These are phyloP conservation scores for Pelecanus crispus DNA, from an alignment of 2,113 vertebrate species.

Conservation along the genomic window DNA sequence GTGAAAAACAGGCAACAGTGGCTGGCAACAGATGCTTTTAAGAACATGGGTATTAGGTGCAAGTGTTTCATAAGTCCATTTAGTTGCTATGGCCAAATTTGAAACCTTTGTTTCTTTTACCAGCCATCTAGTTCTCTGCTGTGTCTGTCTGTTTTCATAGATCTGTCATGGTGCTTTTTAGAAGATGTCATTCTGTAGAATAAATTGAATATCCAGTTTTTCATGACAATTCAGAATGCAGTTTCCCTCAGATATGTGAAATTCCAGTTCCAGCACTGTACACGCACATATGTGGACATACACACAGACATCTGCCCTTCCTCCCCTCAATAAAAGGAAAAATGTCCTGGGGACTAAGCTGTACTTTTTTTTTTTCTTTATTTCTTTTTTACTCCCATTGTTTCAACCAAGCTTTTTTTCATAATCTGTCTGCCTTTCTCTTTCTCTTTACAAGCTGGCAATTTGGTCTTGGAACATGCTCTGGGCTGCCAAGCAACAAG, in stretches of 20 bases:
- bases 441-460: constrained; percentile 11
- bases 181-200: not conserved
- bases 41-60: not conserved
- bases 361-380: not conserved
- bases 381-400: not conserved
- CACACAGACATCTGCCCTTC: not conserved
- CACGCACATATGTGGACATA: not conserved
- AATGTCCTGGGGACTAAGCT: not conserved
- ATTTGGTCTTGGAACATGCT: not conserved
- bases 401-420: not conserved
- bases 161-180: not conserved
- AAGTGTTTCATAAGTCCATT: not conserved
- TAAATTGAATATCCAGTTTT: not conserved
- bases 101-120: not conserved
- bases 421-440: not conserved
- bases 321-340: not conserved
- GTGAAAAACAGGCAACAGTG: not conserved
- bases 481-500: constrained; percentile 23
- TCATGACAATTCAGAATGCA: not conserved
- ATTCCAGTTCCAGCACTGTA: not conserved
- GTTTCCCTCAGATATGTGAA: not conserved
- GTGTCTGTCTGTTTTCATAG: not conserved
- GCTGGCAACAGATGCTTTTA: not conserved
- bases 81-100: not conserved
- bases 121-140: not conserved